These are phyloP conservation scores for Aurelia aurita complex sp. Pacific DNA, from an alignment of 30 jellyfish, hydroid and myxozoan genomes.

Conservation along the genomic window DNA sequence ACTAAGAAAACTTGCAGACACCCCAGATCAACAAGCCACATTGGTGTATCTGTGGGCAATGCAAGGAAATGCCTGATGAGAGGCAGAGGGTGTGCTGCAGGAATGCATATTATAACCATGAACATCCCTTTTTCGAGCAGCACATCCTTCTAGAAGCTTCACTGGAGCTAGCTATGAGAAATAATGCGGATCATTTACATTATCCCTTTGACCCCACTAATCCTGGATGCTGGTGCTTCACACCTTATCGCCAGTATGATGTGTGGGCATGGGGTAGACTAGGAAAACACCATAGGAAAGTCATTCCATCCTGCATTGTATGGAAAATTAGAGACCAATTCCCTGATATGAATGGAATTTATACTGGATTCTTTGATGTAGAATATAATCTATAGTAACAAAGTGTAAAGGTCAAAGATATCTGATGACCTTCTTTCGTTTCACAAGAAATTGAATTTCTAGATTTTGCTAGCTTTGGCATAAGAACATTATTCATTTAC, in stretches of 20 bases:
- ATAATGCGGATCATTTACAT: constrained; percentile 1
- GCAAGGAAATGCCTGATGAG: constrained; percentile 24
- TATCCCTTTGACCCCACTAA: constrained; percentile 47
- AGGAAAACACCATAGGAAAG: constrained; percentile 45
- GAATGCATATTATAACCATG: constrained; percentile 14
- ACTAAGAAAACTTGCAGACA: too few species aligned
- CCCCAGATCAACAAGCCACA: not conserved
- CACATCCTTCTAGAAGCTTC: constrained; percentile 8
- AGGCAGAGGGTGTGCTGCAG: constrained; percentile 43
- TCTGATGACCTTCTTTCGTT: too few species aligned
- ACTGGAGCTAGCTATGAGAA: constrained; percentile 42
- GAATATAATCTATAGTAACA: constrained; percentile 14
- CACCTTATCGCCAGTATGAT: constrained; percentile 54
- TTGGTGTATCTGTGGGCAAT: constrained; percentile 44
- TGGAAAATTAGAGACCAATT: constrained; percentile 19
- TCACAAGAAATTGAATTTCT: too few species aligned
- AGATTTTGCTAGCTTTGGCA: too few species aligned
- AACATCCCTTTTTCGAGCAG: constrained; percentile 24
- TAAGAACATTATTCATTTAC: too few species aligned
- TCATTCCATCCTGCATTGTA: constrained; percentile 45
- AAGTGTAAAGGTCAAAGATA: too few species aligned
- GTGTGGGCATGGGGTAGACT: constrained; percentile 60
- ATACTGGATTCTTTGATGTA: constrained; percentile 37
- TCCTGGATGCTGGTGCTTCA: constrained; percentile 39
- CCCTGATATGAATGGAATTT: constrained; percentile 22